phyloP scores from a whole-genome alignment of 2,113 vertebrate genomes.

The Chelonoidis abingdonii region DNA sequence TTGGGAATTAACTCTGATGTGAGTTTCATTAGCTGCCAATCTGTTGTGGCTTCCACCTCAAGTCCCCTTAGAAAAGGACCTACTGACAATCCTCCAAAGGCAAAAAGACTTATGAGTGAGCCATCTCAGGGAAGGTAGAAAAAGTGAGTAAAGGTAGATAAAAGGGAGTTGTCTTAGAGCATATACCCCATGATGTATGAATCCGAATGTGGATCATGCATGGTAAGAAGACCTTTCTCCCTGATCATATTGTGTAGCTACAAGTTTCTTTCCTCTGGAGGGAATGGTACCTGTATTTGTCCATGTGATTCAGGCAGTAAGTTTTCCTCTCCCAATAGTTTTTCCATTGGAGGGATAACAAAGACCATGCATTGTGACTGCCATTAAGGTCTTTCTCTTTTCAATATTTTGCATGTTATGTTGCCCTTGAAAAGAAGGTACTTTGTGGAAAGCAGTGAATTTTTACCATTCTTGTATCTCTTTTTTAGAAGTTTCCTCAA shows the following conservation, averaged over 20 bases:
- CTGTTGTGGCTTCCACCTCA: neutral
- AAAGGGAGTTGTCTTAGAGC: neutral
- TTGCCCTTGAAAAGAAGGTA: neutral
- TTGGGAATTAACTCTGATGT: neutral
- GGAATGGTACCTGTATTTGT: neutral
- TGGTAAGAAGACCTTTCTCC: neutral
- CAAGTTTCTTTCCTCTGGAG: neutral
- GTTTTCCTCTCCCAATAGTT: neutral
- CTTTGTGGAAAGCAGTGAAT: neutral
- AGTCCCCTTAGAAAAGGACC: neutral
- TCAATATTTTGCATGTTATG: neutral
- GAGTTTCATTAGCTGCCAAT: neutral
- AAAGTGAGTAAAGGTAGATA: neutral
- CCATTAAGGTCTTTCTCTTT: neutral
- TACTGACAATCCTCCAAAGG: neutral
- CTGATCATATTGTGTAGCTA: neutral
- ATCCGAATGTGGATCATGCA: neutral
- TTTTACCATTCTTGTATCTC: neutral
- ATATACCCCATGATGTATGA: neutral
- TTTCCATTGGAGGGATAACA: neutral
- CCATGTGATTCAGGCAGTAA: neutral
- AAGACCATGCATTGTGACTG: neutral
- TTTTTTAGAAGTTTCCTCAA: neutral
- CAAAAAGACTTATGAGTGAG: neutral
- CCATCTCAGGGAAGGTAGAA: fast-evolving